phyloP scores from a whole-genome alignment of 2,888 invertebrate species.

The Uropetala carovei region DNA sequence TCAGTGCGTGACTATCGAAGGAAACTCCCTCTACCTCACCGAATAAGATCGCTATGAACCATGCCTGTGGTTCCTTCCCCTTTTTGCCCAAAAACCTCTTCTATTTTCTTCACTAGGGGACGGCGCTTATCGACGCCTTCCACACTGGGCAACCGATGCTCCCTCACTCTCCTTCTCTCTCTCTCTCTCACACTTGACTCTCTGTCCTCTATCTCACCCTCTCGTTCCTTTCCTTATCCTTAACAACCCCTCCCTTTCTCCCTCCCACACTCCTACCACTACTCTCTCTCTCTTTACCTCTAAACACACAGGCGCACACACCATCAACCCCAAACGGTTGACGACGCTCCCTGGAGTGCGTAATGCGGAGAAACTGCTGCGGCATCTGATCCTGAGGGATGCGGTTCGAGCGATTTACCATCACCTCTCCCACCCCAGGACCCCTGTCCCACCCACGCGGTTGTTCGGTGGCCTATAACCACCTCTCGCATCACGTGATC shows the following conservation, averaged over 20 bases:
- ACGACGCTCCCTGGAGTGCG: no score
- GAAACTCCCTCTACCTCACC: not conserved
- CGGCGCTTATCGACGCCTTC: slow-evolving; percentile 26
- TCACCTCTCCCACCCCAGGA: no score
- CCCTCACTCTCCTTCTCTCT: not conserved
- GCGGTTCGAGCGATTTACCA: no score
- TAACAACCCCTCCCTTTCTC: not conserved
- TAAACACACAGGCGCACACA: not conserved
- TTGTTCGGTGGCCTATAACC: no score
- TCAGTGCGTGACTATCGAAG: not conserved
- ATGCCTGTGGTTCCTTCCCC: not conserved
- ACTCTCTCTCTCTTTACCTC: not conserved
- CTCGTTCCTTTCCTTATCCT: not conserved
- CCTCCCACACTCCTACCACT: not conserved
- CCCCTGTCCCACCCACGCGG: no score
- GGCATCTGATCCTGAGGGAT: no score
- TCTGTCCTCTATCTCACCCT: no score
- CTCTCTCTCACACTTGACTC: not conserved
- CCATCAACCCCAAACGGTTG: no score
- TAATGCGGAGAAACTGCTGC: no score
- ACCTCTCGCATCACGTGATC: no score
- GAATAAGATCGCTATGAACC: not conserved
- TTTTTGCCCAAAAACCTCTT: not conserved
- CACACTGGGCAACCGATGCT: not conserved
- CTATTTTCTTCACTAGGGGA: not conserved